phyloP scores from a whole-genome alignment of 1,140 invertebrate genomes.

The Magallana gigas region DNA sequence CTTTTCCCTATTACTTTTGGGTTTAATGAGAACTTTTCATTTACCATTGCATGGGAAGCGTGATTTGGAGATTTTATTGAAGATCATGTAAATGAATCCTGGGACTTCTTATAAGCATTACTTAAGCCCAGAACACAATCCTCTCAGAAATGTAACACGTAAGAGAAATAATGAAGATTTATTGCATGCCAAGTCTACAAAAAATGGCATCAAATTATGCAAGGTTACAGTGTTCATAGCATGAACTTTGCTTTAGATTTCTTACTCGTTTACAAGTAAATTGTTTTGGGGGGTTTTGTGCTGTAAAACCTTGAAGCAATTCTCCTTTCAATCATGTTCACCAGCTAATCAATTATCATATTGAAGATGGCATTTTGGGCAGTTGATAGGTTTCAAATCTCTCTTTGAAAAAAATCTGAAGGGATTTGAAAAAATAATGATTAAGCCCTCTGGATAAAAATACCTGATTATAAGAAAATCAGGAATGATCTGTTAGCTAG shows the following conservation, averaged over 20 bases:
- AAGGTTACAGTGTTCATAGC: neutral
- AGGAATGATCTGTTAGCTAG: too few relatives aligned
- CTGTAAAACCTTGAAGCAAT: neutral
- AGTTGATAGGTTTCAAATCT: too few relatives aligned
- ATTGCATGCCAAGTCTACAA: neutral
- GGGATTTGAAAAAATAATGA: too few relatives aligned
- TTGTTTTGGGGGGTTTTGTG: neutral
- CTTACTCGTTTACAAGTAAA: neutral
- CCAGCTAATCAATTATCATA: constrained; percentile 1
- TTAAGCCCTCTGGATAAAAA: too few relatives aligned
- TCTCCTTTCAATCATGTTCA: constrained; percentile 22
- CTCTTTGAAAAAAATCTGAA: too few relatives aligned
- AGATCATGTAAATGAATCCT: too few relatives aligned
- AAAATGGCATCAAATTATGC: neutral
- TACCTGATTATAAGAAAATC: too few relatives aligned
- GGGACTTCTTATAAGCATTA: too few relatives aligned
- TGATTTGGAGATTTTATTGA: neutral
- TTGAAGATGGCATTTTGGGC: neutral
- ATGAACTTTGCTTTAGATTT: constrained; percentile 1
- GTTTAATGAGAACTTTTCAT: neutral
- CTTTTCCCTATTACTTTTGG: neutral
- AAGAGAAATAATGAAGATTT: constrained; percentile 8
- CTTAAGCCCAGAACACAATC: neutral
- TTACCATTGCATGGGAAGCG: neutral
- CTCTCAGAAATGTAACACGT: neutral